A percentile compares a stretch with the other conserved stretches of the same genome.
Conservation (phyloP, 2,113 vertebrate species). For the Oreochromis spilurus region DNA sequence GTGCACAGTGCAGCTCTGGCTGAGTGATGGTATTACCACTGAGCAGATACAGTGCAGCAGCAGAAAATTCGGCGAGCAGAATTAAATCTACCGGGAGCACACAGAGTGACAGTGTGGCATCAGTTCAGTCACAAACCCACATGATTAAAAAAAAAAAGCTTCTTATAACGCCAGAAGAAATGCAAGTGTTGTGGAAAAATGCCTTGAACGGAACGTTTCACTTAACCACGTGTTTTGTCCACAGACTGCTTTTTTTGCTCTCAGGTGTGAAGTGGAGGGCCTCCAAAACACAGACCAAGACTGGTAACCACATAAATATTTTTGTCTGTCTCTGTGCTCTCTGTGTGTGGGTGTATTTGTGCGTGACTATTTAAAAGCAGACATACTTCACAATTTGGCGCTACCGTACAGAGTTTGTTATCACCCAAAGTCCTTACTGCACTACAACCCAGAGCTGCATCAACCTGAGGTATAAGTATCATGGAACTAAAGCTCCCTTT, state of each 20-base stretch:
- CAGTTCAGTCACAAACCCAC: background rate
- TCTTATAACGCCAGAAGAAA: background rate
- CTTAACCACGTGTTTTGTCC: background rate
- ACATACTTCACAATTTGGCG: background rate
- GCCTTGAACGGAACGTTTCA: background rate
- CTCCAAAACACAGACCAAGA: constrained; percentile 56
- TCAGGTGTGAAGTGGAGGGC: constrained; percentile 59
- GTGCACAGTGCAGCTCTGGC: constrained; percentile 49
- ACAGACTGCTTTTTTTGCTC: constrained; percentile 19
- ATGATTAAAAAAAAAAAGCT: background rate
- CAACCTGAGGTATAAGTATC: background rate
- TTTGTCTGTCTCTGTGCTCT: background rate
- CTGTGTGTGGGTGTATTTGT: background rate
- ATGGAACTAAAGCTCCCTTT: background rate
- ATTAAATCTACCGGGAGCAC: background rate
- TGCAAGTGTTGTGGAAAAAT: background rate
- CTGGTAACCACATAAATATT: constrained; percentile 38
- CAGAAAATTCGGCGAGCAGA: background rate
- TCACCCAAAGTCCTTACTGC: background rate
- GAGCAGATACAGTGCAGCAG: constrained; percentile 23
- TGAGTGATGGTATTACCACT: constrained; percentile 35
- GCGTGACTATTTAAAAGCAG: background rate
- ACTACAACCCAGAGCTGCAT: background rate
- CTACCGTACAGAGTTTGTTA: background rate
- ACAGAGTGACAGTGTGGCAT: background rate